phyloP scores from a whole-genome alignment of 2,797 vertebrate genomes.

The Pelobates cultripes region DNA sequence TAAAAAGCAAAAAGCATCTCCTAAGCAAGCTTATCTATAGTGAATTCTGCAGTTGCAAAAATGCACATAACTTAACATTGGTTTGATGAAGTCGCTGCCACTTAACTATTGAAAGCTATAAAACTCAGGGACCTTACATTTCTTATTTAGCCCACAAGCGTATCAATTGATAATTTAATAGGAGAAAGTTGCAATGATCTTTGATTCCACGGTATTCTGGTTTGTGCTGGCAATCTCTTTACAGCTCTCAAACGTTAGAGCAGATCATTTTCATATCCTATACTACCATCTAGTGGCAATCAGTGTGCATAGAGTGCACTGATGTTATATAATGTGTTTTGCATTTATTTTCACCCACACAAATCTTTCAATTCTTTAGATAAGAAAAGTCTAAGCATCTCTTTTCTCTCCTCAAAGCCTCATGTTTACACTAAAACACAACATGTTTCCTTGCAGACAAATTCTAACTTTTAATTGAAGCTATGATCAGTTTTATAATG shows the following conservation, averaged over 20 bases:
- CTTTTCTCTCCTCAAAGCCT: background rate
- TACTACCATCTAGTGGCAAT: slow-evolving; percentile 51
- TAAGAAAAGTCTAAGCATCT: background rate
- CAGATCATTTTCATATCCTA: slow-evolving; percentile 37
- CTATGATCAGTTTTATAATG: background rate
- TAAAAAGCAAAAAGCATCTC: background rate
- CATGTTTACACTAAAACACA: background rate
- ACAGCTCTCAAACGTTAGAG: slow-evolving; percentile 4
- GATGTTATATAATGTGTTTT: slow-evolving; percentile 17
- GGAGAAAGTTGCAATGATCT: slow-evolving; percentile 56
- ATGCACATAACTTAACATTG: slow-evolving; percentile 18
- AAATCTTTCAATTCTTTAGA: background rate
- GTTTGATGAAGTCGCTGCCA: slow-evolving; percentile 24
- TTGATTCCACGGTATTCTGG: slow-evolving; percentile 54
- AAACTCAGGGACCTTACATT: slow-evolving; percentile 51
- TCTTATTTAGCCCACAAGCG: slow-evolving; percentile 56
- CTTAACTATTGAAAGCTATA: slow-evolving; percentile 46
- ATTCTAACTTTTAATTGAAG: background rate
- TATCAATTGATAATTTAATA: slow-evolving; percentile 56
- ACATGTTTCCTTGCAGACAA: background rate
- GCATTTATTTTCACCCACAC: background rate
- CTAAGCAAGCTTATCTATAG: slow-evolving; percentile 5
- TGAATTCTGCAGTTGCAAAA: slow-evolving; percentile 20
- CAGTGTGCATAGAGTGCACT: background rate
- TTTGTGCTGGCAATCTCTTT: slow-evolving; percentile 31